Conservation (phyloP, 2,888 invertebrate species). For the Lasioglossum figueresi region DNA sequence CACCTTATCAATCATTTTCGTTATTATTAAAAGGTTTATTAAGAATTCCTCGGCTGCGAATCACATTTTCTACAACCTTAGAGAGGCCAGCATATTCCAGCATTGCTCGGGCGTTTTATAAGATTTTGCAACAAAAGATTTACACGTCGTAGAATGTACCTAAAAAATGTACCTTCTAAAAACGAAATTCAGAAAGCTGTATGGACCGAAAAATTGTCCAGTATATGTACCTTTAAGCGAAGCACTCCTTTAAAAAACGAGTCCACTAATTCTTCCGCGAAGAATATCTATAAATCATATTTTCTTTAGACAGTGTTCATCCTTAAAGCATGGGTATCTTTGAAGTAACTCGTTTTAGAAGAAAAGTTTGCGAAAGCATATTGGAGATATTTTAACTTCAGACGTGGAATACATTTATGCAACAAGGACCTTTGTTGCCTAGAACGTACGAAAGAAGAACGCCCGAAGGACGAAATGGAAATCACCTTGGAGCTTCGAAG, state of each 20-base stretch:
- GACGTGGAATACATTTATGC: neutral
- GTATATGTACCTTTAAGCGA: neutral
- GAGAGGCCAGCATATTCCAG: too few relatives aligned
- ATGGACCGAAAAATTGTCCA: neutral
- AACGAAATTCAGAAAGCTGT: too few relatives aligned
- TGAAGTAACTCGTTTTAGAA: neutral
- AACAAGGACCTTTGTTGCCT: neutral
- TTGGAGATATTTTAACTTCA: neutral
- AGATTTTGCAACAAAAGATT: too few relatives aligned
- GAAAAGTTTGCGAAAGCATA: neutral
- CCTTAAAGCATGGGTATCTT: neutral
- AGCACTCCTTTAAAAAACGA: neutral
- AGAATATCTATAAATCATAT: neutral
- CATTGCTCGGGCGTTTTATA: too few relatives aligned
- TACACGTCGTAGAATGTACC: too few relatives aligned
- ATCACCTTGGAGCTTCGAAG: slow-evolving; percentile 19
- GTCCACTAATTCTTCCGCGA: neutral
- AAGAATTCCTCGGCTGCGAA: too few relatives aligned
- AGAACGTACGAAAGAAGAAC: neutral
- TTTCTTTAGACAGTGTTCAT: neutral
- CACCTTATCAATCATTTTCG: neutral
- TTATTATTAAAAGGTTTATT: too few relatives aligned
- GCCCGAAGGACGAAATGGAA: slow-evolving; percentile 25
- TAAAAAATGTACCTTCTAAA: too few relatives aligned
- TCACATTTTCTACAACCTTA: too few relatives aligned